Conservation (phyloP, 2,113 vertebrate genomes). For the Lepus americanus region DNA sequence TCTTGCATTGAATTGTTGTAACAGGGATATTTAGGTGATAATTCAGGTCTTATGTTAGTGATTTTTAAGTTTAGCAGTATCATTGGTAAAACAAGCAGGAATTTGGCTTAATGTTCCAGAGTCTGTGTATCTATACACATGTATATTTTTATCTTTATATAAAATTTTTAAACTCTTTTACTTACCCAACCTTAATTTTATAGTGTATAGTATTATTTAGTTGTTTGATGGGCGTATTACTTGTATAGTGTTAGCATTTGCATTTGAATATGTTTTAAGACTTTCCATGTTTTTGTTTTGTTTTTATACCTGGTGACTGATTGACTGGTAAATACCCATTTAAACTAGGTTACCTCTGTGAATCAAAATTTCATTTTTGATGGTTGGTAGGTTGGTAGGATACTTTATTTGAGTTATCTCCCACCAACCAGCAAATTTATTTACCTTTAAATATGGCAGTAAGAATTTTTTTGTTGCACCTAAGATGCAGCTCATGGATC, state of each 20-base stretch:
- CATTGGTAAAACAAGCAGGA: constrained; percentile 33
- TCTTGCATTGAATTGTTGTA: neutral
- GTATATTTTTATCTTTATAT: neutral
- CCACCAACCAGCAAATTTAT: neutral
- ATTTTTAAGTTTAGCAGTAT: constrained; percentile 36
- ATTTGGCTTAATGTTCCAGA: constrained; percentile 31
- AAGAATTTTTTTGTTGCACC: constrained; percentile 43
- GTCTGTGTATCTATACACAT: neutral
- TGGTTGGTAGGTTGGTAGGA: constrained; percentile 50
- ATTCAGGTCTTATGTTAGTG: constrained; percentile 18
- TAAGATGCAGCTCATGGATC: constrained; percentile 22
- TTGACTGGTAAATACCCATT: neutral
- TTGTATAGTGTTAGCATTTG: constrained; percentile 34
- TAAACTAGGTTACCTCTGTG: neutral
- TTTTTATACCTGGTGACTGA: neutral
- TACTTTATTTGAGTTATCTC: neutral
- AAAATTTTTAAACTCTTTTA: constrained; percentile 35
- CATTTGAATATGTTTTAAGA: constrained; percentile 23
- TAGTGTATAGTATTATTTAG: neutral
- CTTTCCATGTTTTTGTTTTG: neutral
- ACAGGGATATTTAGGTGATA: constrained; percentile 2
- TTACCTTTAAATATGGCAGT: neutral
- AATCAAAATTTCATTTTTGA: constrained; percentile 42
- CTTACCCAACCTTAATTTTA: neutral
- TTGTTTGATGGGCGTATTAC: neutral